Base-by-base conservation (phyloP, 2,888 invertebrate species). In the Nebria salina region DNA sequence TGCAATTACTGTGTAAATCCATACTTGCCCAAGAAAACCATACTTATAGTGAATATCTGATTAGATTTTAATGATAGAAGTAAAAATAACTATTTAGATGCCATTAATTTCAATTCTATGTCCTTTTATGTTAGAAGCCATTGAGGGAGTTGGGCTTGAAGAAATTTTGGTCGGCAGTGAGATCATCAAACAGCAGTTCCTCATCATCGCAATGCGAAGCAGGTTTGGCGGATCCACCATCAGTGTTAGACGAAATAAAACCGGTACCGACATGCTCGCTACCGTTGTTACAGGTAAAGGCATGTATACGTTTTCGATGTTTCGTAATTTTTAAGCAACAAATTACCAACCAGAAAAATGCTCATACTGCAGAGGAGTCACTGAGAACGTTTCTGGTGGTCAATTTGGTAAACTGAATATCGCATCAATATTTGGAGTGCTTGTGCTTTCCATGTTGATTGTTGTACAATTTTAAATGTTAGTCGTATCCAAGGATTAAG, bases 261-360 rank as follows among this genome's bases (percentile, higher is more conserved):
- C 84, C 86, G n/a, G 86, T 89, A 81, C 90, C 91, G 77, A 89
- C 91, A 85, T 91, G 91, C 86, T 92, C 92, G 76, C 88, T 91
- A 85, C 92, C 92, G 65, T 85, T 92, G 83, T 86, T 91, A 80
- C 91, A 89, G 87, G 89, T 89, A 85, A 84, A 54, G 54, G 54
- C 54, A 54, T 54, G 83, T 82, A 77, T 77, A 72, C 13, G 26
- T 42, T 25, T 65, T 65, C 20, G 5, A 43, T 20, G 41, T 76
- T 26, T 4, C 8, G 54, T 54, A 54, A 54, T 54, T 54, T 54
- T 54, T 54, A 54, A 54, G 54, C 54, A 54, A 13, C 54, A 54
- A 13, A 54, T 54, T 54, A 1, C 1, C 13, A 2, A 54, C 54
- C 54, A 54, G 54, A 54, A 54, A 54, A 54, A 54, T 7, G 13